Evolutionary conservation across 2,797 vertebrate species (phyloP), one percentile per base, ranked within the genome.

Genomic region (Phrynocephalus guinanensis): DNA sequence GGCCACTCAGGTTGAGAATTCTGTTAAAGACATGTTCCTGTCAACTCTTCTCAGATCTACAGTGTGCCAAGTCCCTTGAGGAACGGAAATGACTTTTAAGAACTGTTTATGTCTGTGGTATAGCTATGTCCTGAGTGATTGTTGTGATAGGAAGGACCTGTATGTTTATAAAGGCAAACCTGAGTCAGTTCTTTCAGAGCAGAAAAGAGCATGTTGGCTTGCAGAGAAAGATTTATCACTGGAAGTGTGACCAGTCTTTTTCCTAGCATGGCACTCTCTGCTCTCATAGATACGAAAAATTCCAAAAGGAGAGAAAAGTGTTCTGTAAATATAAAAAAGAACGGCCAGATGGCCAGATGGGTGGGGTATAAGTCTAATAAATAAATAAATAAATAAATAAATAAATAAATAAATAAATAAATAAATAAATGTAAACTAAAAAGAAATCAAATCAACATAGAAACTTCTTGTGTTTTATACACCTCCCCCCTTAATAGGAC

Each of bases 121-220:
- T 30, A n/a, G 1, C 67, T 50, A 48, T 30, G 16, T 26, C 56
- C 56, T 26, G 52, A 1, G 60, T 24, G 91, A 85, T 44, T 15
- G 78, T 73, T 22, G 20, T 78, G 18, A 28, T 2, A 18, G 6
- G 30, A 72, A 56, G 9, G 1, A 0, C 11, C 89, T 88, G 88
- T 24, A 50, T 90, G 88, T 83, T 81, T 86, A 13, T 86, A 6
- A 89, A 86, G 73, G 72, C 20, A 48, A 90, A 9, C 11, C 87
- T 67, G 3, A 0, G 90, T 44, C 38, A 72, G 83, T 44, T 33
- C 76, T 77, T 24, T 8, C 78, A 44, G 0, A 0, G 52, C 56
- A 79, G 71, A 88, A 88, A n/a, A 48, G 52, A 56, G 52, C 9
- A 56, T 56, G 9, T 56, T 52, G 0, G 7, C 22, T 15, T 33